A percentile compares a stretch with the other conserved stretches of the same genome.
Evolutionary conservation across 1,140 invertebrate genomes (phyloP).

Genomic region (Diabrotica undecimpunctata): DNA sequence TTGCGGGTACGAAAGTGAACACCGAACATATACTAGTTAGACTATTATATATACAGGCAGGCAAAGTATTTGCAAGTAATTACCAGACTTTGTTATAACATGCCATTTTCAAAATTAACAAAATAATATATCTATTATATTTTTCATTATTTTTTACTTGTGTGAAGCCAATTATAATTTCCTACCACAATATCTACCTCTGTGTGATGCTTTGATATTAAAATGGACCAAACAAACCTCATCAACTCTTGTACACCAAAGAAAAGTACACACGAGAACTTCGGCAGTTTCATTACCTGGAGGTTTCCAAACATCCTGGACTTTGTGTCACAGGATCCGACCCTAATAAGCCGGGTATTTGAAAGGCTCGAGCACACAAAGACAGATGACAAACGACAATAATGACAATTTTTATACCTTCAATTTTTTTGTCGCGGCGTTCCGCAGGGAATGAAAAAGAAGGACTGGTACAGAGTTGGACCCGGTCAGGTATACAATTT

Average conservation of each 20-base stretch:
- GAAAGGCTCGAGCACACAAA: conserved; percentile 31
- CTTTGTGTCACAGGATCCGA: conserved; percentile 34
- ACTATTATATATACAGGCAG: too few species aligned
- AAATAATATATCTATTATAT: too few species aligned
- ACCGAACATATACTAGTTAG: too few species aligned
- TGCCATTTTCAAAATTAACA: too few species aligned
- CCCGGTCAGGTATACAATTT: too few species aligned
- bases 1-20: too few species aligned
- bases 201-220: neutral
- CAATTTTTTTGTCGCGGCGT: conserved; percentile 29
- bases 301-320: conserved; percentile 36
- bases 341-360: conserved; percentile 36
- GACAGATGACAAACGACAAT: conserved; percentile 36
- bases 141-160: too few species aligned
- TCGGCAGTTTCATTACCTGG: conserved; percentile 32
- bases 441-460: conserved; percentile 11
- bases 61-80: too few species aligned
- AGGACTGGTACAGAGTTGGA: neutral
- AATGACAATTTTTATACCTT: conserved; percentile 36
- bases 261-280: conserved; percentile 28
- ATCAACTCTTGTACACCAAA: conserved; percentile 9
- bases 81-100: too few species aligned
- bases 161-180: too few species aligned
- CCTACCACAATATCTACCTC: neutral
- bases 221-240: neutral